Percentiles rank a stretch among this genome's conserved stretches.
These are phyloP conservation scores for Grapholita molesta DNA, from an alignment of 1,140 invertebrate species.

Conservation along the genomic window DNA sequence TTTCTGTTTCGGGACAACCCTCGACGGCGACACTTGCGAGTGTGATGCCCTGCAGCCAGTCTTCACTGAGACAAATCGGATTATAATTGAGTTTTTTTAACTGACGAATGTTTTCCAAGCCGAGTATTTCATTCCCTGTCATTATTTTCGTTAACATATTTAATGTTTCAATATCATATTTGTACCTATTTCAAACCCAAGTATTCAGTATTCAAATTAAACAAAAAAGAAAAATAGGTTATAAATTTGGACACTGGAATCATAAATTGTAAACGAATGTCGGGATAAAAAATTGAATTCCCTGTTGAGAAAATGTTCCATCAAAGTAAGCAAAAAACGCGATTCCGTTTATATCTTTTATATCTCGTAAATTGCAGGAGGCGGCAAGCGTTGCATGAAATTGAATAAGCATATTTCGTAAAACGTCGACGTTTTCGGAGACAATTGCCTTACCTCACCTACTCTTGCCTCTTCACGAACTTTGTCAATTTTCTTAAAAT, in stretches of 20 bases:
- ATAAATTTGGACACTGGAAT: constrained; percentile 44
- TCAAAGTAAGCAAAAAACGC: constrained; percentile 76
- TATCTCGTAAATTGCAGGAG: constrained; percentile 78
- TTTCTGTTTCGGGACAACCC: constrained; percentile 77
- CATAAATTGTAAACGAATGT: constrained; percentile 69
- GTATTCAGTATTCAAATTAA: neutral
- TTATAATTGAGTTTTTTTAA: constrained; percentile 72
- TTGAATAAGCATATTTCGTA: constrained; percentile 78
- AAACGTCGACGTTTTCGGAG: constrained; percentile 76
- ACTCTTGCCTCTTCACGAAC: constrained; percentile 72
- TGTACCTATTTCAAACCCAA: neutral
- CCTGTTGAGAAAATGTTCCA: constrained; percentile 72
- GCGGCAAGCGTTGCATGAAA: constrained; percentile 78
- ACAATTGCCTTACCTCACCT: constrained; percentile 78
- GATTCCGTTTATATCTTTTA: constrained; percentile 78
- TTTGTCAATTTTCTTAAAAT: constrained; percentile 76
- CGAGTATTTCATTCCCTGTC: neutral
- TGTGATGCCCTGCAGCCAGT: constrained; percentile 68
- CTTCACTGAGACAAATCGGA: constrained; percentile 71
- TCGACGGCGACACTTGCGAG: constrained; percentile 70
- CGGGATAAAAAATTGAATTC: constrained; percentile 71
- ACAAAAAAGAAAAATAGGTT: constrained; percentile 23
- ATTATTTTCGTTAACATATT: neutral
- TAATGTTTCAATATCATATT: neutral
- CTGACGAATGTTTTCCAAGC: constrained; percentile 50